Evolutionary conservation across 2,113 vertebrate genomes (phyloP).

Genomic region (Hylia prasina): DNA sequence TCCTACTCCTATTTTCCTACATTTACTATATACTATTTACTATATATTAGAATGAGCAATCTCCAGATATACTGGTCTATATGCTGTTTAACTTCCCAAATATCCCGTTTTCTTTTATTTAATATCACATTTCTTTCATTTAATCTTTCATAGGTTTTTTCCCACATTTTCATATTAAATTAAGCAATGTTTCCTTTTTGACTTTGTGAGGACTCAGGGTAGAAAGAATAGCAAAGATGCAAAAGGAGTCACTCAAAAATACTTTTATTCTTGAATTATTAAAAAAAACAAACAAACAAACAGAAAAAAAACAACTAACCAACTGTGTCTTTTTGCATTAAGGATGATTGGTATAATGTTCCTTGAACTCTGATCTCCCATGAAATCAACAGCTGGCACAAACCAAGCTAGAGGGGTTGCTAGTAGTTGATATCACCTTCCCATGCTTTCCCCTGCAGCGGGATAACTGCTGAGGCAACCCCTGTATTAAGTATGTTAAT

Average conservation of each 20-base stretch:
- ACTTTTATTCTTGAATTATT: background rate
- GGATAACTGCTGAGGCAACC: conserved; percentile 48
- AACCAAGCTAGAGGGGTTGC: background rate
- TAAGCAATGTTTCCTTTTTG: background rate
- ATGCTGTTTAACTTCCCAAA: background rate
- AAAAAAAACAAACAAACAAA: too few relatives aligned
- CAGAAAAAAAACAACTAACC: too few relatives aligned
- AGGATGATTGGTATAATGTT: background rate
- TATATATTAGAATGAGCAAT: background rate
- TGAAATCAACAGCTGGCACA: background rate
- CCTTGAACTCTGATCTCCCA: background rate
- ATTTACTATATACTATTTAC: background rate
- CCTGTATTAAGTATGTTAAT: conserved; percentile 44
- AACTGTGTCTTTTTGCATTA: background rate
- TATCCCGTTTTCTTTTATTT: background rate
- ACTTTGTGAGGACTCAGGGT: background rate
- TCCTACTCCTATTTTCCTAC: too few relatives aligned
- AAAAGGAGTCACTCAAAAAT: background rate
- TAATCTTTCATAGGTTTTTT: background rate
- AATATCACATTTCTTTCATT: background rate
- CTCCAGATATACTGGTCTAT: background rate
- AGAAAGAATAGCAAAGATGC: background rate
- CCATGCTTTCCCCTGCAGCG: background rate
- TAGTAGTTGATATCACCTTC: background rate
- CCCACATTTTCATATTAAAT: background rate